Evolutionary conservation across 2,888 invertebrate species (phyloP).

Genomic region (Branchinecta sandiegonensis): DNA sequence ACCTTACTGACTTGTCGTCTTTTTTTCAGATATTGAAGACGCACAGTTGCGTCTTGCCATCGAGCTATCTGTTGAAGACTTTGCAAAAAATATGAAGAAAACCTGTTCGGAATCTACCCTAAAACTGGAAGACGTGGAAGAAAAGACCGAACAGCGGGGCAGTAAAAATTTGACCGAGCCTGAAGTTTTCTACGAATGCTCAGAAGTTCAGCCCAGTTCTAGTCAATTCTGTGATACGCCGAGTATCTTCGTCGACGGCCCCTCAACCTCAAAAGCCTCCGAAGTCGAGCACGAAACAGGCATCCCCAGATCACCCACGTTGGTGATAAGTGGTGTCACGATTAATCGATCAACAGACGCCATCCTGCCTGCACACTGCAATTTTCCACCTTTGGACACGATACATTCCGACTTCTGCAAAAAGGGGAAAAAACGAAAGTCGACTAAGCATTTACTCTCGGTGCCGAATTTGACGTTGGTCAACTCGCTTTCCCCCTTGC

Average conservation of each 20-base stretch:
- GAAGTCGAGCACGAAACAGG: conserved; percentile 45
- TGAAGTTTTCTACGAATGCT: conserved; percentile 5
- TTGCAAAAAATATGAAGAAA: background rate
- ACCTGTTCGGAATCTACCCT: background rate
- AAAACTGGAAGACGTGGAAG: background rate
- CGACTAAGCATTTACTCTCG: background rate
- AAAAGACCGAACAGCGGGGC: background rate
- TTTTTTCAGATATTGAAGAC: conserved; percentile 18
- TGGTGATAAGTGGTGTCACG: conserved; percentile 45
- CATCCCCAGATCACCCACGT: conserved; percentile 42
- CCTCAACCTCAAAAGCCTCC: conserved; percentile 27
- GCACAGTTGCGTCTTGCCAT: conserved; percentile 40
- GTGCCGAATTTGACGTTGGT: conserved; percentile 6
- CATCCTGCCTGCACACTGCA: conserved; percentile 34
- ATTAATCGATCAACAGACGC: conserved; percentile 42
- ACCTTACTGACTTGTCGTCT: no score
- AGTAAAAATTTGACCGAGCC: background rate
- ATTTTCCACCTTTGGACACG: conserved; percentile 23
- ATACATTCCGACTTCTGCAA: background rate
- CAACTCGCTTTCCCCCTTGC: conserved; percentile 33
- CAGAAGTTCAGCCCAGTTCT: background rate
- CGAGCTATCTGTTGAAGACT: conserved; percentile 40
- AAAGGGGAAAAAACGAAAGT: background rate
- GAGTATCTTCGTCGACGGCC: background rate
- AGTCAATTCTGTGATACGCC: conserved; percentile 12